Evolutionary conservation across 2,797 vertebrate genomes (phyloP).

Genomic region (Rhinella marina): DNA sequence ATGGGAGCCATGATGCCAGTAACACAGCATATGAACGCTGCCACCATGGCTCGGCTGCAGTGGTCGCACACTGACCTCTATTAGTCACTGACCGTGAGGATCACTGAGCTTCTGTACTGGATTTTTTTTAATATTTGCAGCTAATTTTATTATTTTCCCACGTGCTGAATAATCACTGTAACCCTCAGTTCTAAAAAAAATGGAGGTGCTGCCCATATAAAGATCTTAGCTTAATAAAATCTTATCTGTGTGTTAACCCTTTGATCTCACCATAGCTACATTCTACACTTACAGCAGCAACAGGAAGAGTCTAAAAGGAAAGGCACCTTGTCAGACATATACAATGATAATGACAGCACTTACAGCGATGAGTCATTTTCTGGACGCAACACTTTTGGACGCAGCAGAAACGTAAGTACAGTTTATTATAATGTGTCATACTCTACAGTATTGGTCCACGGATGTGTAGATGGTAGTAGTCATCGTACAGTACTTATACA

Average conservation of each 20-base stretch:
- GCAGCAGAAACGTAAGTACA: slow-evolving; percentile 48
- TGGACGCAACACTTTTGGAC: slow-evolving; percentile 33
- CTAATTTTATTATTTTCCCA: too few relatives aligned
- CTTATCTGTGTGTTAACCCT: background rate
- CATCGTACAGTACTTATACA: background rate
- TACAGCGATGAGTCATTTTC: slow-evolving; percentile 39
- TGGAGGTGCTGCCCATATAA: background rate
- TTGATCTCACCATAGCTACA: background rate
- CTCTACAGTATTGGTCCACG: background rate
- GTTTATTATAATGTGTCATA: background rate
- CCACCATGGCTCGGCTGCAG: too few relatives aligned
- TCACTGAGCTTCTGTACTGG: too few relatives aligned
- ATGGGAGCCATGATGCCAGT: too few relatives aligned
- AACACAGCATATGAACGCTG: too few relatives aligned
- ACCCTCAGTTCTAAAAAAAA: too few relatives aligned
- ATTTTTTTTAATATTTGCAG: too few relatives aligned
- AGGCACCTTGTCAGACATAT: slow-evolving; percentile 29
- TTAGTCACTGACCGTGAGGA: too few relatives aligned
- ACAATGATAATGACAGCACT: slow-evolving; percentile 46
- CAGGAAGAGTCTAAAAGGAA: slow-evolving; percentile 44
- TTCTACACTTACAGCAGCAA: slow-evolving; percentile 13
- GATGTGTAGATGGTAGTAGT: background rate
- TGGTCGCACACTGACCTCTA: too few relatives aligned
- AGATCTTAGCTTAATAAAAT: background rate
- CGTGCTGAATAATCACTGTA: too few relatives aligned